Evolutionary conservation across 2,113 vertebrate species (phyloP).

Genomic region (Microtus richardsoni): DNA sequence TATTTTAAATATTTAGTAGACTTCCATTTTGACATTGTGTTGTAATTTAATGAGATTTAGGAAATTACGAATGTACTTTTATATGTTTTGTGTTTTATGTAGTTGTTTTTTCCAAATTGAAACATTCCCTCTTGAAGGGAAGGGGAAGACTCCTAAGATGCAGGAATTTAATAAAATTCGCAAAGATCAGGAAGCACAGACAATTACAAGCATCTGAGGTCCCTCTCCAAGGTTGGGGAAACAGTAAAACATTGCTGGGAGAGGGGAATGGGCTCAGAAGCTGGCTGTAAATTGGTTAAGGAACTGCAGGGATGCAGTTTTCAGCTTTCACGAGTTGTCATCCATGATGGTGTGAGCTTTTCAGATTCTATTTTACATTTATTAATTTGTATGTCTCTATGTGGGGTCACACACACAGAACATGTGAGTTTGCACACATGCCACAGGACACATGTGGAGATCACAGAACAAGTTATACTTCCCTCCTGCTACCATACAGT

Average conservation of each 20-base stretch:
- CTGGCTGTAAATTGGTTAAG: background rate
- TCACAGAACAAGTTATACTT: background rate
- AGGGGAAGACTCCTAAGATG: background rate
- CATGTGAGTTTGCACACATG: background rate
- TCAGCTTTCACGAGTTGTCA: background rate
- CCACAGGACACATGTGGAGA: background rate
- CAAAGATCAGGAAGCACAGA: background rate
- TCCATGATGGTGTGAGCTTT: background rate
- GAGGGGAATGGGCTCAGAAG: fast-evolving
- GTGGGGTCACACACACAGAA: background rate
- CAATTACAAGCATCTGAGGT: too few species aligned
- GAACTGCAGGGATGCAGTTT: too few species aligned
- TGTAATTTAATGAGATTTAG: background rate
- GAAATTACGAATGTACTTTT: too few species aligned
- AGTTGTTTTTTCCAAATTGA: background rate
- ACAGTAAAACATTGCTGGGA: background rate
- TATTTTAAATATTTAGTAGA: background rate
- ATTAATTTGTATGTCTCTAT: background rate
- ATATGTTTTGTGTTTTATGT: background rate
- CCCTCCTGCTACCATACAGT: background rate
- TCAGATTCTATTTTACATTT: background rate
- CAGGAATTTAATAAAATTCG: background rate
- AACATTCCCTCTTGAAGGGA: background rate
- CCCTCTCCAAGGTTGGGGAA: background rate
- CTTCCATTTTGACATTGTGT: background rate